phyloP scores from a whole-genome alignment of 2,797 vertebrate species.

The Characodon lateralis region DNA sequence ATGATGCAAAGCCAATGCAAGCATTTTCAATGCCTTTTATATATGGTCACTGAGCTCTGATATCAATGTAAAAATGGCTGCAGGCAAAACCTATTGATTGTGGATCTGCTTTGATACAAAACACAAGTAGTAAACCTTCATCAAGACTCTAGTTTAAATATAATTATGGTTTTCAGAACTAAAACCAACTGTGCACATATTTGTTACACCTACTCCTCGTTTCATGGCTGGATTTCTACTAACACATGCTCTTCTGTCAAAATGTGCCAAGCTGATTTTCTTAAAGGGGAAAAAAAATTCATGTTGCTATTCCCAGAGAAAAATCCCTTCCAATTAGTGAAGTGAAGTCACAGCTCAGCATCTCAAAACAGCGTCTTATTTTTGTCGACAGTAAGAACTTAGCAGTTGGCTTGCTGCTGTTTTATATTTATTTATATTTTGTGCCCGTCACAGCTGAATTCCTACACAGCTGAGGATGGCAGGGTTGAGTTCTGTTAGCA shows the following conservation, averaged over 20 bases:
- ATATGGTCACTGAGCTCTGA: background rate
- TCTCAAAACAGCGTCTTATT: conserved; percentile 54
- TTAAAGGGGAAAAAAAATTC: conserved; percentile 25
- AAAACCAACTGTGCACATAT: background rate
- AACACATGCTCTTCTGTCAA: conserved; percentile 24
- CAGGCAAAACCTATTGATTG: background rate
- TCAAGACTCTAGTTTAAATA: background rate
- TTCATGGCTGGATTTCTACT: conserved; percentile 8
- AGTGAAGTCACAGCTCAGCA: conserved; percentile 55
- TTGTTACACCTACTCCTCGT: conserved; percentile 7
- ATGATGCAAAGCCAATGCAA: background rate
- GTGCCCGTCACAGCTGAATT: conserved; percentile 56
- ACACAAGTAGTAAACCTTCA: background rate
- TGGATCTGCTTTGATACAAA: background rate
- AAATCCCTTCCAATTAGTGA: conserved; percentile 70
- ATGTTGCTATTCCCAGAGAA: conserved; percentile 51
- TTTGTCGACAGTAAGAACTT: conserved; percentile 52
- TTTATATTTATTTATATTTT: conserved; percentile 2
- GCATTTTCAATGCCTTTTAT: background rate
- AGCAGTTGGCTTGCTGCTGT: conserved; percentile 40
- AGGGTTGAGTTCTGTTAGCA: conserved; percentile 29
- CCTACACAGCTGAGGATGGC: conserved; percentile 32
- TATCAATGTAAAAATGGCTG: background rate
- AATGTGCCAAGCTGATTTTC: conserved; percentile 36
- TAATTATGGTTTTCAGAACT: background rate